These are phyloP conservation scores for Hartigia nigra DNA, from an alignment of 2,888 invertebrate genomes.

Conservation along the genomic window DNA sequence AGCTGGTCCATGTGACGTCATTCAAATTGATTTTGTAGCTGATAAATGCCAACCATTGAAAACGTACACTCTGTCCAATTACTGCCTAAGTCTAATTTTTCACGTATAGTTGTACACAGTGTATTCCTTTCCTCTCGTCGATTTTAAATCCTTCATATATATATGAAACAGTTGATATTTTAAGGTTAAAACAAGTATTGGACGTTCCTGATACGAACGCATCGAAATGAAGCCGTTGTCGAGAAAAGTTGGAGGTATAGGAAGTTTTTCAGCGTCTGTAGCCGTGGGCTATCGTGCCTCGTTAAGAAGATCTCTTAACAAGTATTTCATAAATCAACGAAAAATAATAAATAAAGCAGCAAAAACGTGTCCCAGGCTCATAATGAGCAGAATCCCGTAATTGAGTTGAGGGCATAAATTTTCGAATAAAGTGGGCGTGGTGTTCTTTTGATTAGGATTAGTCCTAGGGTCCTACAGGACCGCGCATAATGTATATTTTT, in stretches of 20 bases:
- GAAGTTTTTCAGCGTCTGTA: constrained; percentile 6
- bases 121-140: too few species aligned
- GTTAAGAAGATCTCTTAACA: constrained; percentile 19
- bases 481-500: background rate
- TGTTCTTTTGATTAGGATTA: constrained; percentile 26
- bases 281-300: constrained; percentile 21
- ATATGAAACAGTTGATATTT: background rate
- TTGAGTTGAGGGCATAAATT: constrained; percentile 40
- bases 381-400: constrained; percentile 32
- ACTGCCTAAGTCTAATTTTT: background rate
- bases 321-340: constrained; percentile 25
- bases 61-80: background rate
- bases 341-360: constrained; percentile 17
- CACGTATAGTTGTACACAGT: background rate
- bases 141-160: too few species aligned
- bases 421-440: constrained; percentile 42
- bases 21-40: background rate
- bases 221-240: constrained; percentile 3
- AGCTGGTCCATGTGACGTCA: background rate
- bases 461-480: constrained; percentile 8
- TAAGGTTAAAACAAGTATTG: background rate
- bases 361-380: constrained; percentile 7
- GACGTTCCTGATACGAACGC: background rate
- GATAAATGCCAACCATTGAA: background rate
- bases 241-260: background rate